Base-by-base conservation (phyloP, 2,797 vertebrate genomes). In the Rhodeus uyekii region DNA sequence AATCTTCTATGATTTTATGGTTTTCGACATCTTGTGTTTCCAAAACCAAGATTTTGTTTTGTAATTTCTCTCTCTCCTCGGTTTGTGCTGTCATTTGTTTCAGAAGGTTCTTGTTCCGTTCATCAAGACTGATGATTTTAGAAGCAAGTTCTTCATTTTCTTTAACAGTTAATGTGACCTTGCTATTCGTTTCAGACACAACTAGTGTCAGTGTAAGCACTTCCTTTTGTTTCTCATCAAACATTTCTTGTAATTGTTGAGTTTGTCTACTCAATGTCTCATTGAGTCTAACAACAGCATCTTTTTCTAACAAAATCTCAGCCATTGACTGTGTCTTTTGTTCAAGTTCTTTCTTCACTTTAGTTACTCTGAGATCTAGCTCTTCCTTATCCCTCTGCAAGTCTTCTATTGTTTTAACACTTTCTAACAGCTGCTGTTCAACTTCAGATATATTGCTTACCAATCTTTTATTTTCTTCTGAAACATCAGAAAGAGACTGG, bases 321-420 rank as follows among this genome's bases (percentile, higher is more conserved):
- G 93, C 90, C 83, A 92, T 86, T 0, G 93, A 94, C 71, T 88
- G 88, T 27, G 92, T 88, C 88, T 91, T 96, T 85, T 95, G 93
- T 79, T 96, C 72, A 0, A 95, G 50, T 83, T 89, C 86, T 63
- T 67, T 18, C 4, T 89, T 93, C 29, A 96, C 84, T 76, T 95
- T 91, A 1, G 89, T 87, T 12, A 86, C 86, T 80, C 84, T 90
- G 80, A 87, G 78, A 46, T 34, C 88, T 42, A 97, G 85, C 4
- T 89, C 83, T 24, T 93, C 92, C 75, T 95, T 97, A 29, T 95
- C 95, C 86, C 84, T 87, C 10, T 83, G 90, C 2, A 97, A 89
- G 24, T 63, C 84, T 34, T 91, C 89, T 72, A 96, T 88, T 1
- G 83, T 32, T 67, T 87, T 88, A 16, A 75, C 42, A 0, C 90